These are phyloP conservation scores for Hedya salicella DNA, from an alignment of 2,888 invertebrate genomes.

Conservation along the genomic window DNA sequence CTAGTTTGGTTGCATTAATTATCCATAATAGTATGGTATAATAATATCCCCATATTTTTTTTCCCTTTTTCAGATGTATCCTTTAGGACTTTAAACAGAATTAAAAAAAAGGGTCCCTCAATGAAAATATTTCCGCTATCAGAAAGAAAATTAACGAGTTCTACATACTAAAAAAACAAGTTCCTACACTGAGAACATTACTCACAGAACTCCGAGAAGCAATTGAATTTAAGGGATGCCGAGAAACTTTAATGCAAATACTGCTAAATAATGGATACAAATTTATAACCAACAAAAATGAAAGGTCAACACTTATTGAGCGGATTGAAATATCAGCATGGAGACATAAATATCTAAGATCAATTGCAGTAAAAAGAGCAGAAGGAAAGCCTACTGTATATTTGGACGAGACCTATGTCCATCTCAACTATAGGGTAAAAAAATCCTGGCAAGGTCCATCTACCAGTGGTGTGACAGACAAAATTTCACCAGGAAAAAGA, in stretches of 20 bases:
- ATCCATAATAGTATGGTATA: no score
- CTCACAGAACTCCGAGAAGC: not conserved
- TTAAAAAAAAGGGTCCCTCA: not conserved
- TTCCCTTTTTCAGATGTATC: no score
- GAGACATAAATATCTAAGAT: slow-evolving; percentile 22
- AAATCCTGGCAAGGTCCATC: slow-evolving; percentile 45
- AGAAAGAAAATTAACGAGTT: slow-evolving; percentile 45
- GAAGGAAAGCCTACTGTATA: slow-evolving; percentile 27
- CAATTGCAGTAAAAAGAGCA: slow-evolving; percentile 15
- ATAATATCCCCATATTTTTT: no score
- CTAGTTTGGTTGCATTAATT: no score
- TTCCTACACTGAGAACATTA: slow-evolving; percentile 44
- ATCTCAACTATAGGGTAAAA: slow-evolving; percentile 43
- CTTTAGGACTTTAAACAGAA: no score
- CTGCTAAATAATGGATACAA: slow-evolving; percentile 40
- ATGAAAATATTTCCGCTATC: not conserved
- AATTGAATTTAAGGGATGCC: not conserved
- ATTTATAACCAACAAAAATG: slow-evolving; percentile 43
- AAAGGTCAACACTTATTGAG: slow-evolving; percentile 4
- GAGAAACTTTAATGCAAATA: slow-evolving; percentile 24
- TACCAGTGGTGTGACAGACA: slow-evolving; percentile 38
- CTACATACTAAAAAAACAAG: slow-evolving; percentile 46
- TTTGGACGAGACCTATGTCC: slow-evolving; percentile 44
- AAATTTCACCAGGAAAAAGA: slow-evolving; percentile 45
- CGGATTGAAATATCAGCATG: slow-evolving; percentile 27